Base-by-base conservation (phyloP, 2,113 vertebrate genomes). In the Mola mola region DNA sequence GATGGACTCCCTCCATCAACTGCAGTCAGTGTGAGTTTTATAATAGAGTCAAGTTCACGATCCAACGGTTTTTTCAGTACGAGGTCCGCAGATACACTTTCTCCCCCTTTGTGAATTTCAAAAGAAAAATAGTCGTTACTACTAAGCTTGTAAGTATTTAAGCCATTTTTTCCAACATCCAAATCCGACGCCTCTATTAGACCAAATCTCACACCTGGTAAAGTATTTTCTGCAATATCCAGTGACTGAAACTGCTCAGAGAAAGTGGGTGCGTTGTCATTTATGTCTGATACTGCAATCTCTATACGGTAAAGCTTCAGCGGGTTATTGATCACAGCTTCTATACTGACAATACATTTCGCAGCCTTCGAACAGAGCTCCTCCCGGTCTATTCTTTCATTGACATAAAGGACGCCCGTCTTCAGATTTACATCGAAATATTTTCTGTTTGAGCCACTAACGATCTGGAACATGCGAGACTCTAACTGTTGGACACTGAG, bases 371-470 rank as follows among this genome's bases (percentile, higher is more conserved):
- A 71, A 52, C 94, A 95, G 19, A 94, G 51, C 49, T 83, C 66
- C 56, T 95, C 93, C 28, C 93, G 83, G 80, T 95, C 92, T 56
- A 94, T 83, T 74, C 87, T 90, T 16, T 93, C 91, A 20, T 86
- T 89, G 17, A 94, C 72, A 65, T 76, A 67, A 41, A 95, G 84
- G 51, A 89, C 82, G 6, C 80, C 84, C 26, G 84, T 78, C 2
- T 81, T 71, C 8, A 72, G 50, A 75, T 86, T 67, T 0, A 37
- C 6, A 4, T 80, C 52, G 6, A 87, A 80, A 50, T 84, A 87
- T 61, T 56, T 81, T 78, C 78, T 82, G 73, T 72, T 91, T 51
- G 87, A 78, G 11, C 85, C 84, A n/a, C 90, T 87, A 5, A 86
- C 69, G 10, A 46, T 25, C 10, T 22, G 43, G n/a, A 46, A 46